Percentiles rank a stretch among this genome's conserved stretches.
phyloP scores from a whole-genome alignment of 1,140 invertebrate species.

The Neoseiulus cucumeris region DNA sequence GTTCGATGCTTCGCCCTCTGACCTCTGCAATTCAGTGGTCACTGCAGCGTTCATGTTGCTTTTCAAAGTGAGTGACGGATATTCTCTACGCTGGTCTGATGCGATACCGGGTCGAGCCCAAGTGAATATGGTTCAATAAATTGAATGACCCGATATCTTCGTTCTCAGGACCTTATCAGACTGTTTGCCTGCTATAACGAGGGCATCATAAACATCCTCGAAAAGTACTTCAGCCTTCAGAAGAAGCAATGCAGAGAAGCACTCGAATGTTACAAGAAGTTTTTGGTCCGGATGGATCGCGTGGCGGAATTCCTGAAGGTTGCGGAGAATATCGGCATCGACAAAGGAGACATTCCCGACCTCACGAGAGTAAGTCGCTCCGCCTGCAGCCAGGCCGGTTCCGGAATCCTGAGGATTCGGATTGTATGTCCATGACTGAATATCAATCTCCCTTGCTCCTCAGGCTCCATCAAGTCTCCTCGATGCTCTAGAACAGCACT shows the following conservation, averaged over 20 bases:
- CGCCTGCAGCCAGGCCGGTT: not conserved
- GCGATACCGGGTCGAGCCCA: no score
- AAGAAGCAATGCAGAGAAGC: constrained; percentile 91
- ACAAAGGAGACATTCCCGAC: constrained; percentile 96
- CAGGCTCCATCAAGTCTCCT: constrained; percentile 89
- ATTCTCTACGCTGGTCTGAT: no score
- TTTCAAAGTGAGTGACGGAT: constrained; percentile 39
- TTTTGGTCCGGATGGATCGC: constrained; percentile 93
- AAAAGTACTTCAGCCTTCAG: constrained; percentile 99
- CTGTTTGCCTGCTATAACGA: constrained; percentile 99
- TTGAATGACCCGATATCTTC: no score
- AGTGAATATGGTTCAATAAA: no score
- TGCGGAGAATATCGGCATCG: constrained; percentile 92
- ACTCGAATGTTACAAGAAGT: constrained; percentile 96
- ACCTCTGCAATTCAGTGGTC: constrained; percentile 93
- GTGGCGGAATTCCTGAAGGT: constrained; percentile 96
- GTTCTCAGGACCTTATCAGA: constrained; percentile 62
- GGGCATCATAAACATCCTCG: constrained; percentile 94
- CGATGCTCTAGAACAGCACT: constrained; percentile 89
- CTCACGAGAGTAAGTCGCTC: constrained; percentile 54
- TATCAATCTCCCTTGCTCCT: no score
- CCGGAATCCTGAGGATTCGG: no score
- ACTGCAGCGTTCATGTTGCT: constrained; percentile 96
- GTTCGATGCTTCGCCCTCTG: constrained; percentile 83
- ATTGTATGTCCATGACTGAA: no score